phyloP scores from a whole-genome alignment of 2,797 vertebrate genomes.

The Gambelia wislizenii region DNA sequence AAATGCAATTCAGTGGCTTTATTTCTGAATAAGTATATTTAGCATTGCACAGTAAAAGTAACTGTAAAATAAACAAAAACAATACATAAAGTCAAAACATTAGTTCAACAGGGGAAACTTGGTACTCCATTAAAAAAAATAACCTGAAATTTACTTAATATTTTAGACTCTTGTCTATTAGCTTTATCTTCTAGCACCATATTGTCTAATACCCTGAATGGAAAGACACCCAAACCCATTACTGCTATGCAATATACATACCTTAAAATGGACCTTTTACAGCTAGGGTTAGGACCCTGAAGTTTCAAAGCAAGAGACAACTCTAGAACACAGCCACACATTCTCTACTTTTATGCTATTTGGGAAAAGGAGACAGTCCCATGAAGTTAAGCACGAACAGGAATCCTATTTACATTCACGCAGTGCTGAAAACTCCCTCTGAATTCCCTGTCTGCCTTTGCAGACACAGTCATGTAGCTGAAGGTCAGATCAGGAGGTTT shows the following conservation, averaged over 20 bases:
- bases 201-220: neutral
- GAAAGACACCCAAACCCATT: slow-evolving; percentile 8
- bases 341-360: neutral
- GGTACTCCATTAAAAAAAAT: neutral
- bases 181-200: neutral
- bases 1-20: neutral
- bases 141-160: neutral
- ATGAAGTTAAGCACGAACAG: neutral
- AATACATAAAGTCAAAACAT: neutral
- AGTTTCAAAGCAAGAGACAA: neutral
- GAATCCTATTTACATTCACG: neutral
- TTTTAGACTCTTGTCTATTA: neutral
- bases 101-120: neutral
- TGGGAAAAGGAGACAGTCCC: neutral
- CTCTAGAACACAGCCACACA: neutral
- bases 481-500: slow-evolving; percentile 1
- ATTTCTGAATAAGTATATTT: neutral
- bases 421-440: slow-evolving; percentile 16
- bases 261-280: slow-evolving; percentile 32
- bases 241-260: neutral
- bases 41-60: neutral
- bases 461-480: neutral
- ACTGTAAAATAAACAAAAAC: neutral
- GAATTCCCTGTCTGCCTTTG: neutral
- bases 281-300: neutral